phyloP scores from a whole-genome alignment of 2,888 invertebrate species.

The Ophioninae sp. region DNA sequence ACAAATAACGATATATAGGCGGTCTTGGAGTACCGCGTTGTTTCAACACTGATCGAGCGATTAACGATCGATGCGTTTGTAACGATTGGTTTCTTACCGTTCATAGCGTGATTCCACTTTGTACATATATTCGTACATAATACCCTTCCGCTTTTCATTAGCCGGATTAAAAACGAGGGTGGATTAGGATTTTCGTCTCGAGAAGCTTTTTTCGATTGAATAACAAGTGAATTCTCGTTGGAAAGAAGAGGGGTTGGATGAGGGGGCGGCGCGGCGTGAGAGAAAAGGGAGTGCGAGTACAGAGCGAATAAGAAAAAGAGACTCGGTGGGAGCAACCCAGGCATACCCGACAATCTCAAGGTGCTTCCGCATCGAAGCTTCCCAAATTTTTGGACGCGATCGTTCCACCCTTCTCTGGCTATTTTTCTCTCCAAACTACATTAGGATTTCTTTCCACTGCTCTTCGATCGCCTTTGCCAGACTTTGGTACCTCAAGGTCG shows the following conservation, averaged over 20 bases:
- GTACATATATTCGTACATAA: background rate
- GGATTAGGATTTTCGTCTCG: constrained; percentile 23
- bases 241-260: constrained; percentile 18
- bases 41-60: background rate
- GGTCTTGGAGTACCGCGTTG: background rate
- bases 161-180: constrained; percentile 5
- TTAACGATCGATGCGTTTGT: background rate
- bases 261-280: background rate
- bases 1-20: background rate
- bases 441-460: constrained; percentile 29
- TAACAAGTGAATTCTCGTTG: constrained; percentile 54
- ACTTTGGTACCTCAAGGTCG: background rate
- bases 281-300: constrained; percentile 33
- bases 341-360: background rate
- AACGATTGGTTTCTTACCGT: background rate
- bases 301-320: background rate
- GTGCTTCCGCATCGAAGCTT: constrained; percentile 6
- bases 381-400: constrained; percentile 33
- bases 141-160: background rate
- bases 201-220: constrained; percentile 47
- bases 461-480: constrained; percentile 33
- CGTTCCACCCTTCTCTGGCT: constrained; percentile 3
- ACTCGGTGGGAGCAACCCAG: constrained; percentile 1
- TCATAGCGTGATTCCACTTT: background rate
- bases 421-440: background rate